phyloP scores from a whole-genome alignment of 92 coral and sea anemone species.

The Heteractis magnifica region DNA sequence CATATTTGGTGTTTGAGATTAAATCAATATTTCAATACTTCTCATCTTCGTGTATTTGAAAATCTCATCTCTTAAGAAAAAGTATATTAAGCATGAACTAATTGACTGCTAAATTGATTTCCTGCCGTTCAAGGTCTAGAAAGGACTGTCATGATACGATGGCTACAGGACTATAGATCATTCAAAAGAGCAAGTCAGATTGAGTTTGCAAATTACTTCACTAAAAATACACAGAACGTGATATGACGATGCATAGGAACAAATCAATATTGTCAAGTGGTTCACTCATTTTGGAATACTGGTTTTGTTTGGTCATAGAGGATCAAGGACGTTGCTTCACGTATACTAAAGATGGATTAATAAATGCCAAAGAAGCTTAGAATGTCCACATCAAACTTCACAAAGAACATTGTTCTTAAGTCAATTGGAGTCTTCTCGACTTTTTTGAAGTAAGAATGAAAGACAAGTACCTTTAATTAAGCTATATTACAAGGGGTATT shows the following conservation, averaged over 20 bases:
- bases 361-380: slow-evolving; percentile 1
- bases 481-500: background rate
- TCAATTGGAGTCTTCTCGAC: background rate
- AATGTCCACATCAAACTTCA: background rate
- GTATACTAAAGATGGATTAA: background rate
- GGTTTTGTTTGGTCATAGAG: background rate
- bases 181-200: background rate
- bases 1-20: background rate
- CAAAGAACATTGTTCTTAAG: background rate
- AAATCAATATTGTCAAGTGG: background rate
- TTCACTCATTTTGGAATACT: background rate
- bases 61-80: background rate
- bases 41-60: background rate
- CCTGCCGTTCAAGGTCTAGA: background rate
- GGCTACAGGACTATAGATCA: background rate
- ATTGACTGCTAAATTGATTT: background rate
- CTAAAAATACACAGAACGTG: background rate
- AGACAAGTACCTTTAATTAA: background rate
- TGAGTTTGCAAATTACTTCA: background rate
- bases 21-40: background rate
- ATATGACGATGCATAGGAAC: background rate
- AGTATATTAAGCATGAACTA: background rate
- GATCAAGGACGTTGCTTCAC: background rate
- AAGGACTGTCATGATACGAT: background rate
- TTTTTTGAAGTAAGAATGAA: background rate